These are phyloP conservation scores for Trichonephila clavata DNA, from an alignment of 1,140 invertebrate species.

Conservation along the genomic window DNA sequence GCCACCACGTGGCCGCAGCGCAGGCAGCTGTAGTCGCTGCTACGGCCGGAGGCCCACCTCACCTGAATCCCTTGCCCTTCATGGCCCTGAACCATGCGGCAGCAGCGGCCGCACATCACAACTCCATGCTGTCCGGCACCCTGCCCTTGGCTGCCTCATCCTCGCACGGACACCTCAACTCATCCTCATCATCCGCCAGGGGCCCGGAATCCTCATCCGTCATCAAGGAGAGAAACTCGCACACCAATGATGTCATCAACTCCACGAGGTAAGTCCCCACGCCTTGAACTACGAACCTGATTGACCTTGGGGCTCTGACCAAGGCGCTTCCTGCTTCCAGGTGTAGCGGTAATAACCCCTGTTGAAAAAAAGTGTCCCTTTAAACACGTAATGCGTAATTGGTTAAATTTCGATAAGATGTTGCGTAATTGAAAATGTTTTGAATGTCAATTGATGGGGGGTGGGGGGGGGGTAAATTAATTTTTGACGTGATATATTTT, in stretches of 20 bases:
- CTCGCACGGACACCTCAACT: constrained; percentile 81
- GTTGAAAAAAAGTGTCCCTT: too few relatives aligned
- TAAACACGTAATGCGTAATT: too few relatives aligned
- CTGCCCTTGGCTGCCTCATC: constrained; percentile 92
- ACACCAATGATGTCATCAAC: constrained; percentile 89
- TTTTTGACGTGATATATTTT: too few relatives aligned
- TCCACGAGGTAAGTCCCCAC: constrained; percentile 82
- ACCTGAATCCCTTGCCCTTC: constrained; percentile 90
- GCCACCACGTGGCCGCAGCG: constrained; percentile 83
- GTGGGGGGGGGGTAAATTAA: too few relatives aligned
- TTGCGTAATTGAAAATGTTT: too few relatives aligned
- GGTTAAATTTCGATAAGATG: too few relatives aligned
- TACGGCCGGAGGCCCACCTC: constrained; percentile 86
- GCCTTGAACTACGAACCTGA: too few relatives aligned
- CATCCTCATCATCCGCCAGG: constrained; percentile 54
- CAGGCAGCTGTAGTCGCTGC: constrained; percentile 70
- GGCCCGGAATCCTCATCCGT: constrained; percentile 80
- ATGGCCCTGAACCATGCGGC: constrained; percentile 84
- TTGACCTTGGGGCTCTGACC: not conserved
- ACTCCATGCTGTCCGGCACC: constrained; percentile 83
- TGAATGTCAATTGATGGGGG: too few relatives aligned
- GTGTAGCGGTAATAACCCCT: too few relatives aligned
- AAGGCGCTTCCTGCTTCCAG: not conserved
- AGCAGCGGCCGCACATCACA: constrained; percentile 85
- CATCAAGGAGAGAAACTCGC: constrained; percentile 88